Evolutionary conservation across 2,797 vertebrate species (phyloP).

Genomic region (Gadopsis marmoratus): DNA sequence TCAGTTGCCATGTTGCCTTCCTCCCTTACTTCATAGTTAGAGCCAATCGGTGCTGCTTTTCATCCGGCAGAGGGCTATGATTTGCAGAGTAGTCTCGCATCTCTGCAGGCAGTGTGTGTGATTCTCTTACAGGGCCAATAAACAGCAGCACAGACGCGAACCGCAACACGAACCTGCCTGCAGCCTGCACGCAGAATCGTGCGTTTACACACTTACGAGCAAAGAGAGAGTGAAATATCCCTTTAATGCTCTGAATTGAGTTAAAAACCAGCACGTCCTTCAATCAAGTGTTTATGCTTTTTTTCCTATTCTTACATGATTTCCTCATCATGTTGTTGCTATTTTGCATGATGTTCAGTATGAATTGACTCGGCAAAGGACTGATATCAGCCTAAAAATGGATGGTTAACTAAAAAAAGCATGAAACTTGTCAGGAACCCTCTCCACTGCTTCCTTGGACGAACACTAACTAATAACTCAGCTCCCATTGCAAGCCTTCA

Average conservation of each 20-base stretch:
- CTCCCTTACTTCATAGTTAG: conserved; percentile 24
- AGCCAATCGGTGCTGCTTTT: conserved; percentile 64
- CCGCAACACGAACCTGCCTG: conserved; percentile 57
- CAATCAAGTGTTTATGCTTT: background rate
- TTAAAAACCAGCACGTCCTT: background rate
- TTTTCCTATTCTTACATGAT: background rate
- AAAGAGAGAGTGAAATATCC: background rate
- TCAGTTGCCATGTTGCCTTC: conserved; percentile 71
- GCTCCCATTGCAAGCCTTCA: background rate
- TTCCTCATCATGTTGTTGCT: background rate
- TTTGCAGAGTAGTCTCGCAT: conserved; percentile 56
- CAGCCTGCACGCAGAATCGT: conserved; percentile 37
- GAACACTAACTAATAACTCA: background rate
- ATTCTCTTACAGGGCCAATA: conserved; percentile 39
- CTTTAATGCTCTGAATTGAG: conserved; percentile 1
- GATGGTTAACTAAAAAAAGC: background rate
- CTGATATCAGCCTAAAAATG: background rate
- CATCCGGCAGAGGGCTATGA: conserved; percentile 47
- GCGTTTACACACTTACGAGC: conserved; percentile 21
- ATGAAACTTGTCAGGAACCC: background rate
- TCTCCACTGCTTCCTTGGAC: background rate
- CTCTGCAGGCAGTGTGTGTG: conserved; percentile 41
- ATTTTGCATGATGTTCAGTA: background rate
- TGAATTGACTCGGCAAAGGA: background rate
- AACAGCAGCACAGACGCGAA: conserved; percentile 34